Conservation (phyloP, 2,113 vertebrate species). For the Heteronetta atricapilla region DNA sequence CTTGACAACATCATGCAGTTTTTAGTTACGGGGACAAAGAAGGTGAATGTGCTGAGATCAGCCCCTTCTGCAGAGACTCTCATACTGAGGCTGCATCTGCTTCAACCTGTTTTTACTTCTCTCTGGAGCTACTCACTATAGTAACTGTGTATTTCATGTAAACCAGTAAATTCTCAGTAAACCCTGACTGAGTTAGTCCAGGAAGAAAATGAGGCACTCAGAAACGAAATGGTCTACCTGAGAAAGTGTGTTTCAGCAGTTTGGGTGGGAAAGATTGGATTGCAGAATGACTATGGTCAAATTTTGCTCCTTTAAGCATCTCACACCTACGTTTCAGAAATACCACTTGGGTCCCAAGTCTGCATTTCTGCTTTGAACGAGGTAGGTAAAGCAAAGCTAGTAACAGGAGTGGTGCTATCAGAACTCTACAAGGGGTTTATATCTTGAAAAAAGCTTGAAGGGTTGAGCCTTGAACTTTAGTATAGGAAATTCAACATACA, state of each 20-base stretch:
- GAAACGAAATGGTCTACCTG: not conserved
- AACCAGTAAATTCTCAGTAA: not conserved
- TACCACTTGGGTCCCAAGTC: not conserved
- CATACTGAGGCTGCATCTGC: accelerated
- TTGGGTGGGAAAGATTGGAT: not conserved
- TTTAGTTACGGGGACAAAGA: not conserved
- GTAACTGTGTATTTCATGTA: not conserved
- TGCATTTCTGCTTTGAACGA: not conserved
- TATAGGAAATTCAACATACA: not conserved
- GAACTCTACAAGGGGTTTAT: not conserved
- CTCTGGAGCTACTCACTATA: not conserved
- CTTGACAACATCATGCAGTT: not conserved
- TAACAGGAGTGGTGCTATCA: not conserved
- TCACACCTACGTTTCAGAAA: not conserved
- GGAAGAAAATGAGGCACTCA: not conserved
- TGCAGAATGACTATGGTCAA: not conserved
- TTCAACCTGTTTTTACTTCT: not conserved
- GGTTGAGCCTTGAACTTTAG: not conserved
- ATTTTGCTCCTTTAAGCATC: not conserved
- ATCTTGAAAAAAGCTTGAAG: not conserved
- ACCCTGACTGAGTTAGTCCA: not conserved
- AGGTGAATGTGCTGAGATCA: not conserved
- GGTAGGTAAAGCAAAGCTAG: not conserved
- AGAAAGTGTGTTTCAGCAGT: not conserved
- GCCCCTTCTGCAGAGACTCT: not conserved